These are phyloP conservation scores for Apotomis betuletana DNA, from an alignment of 2,888 invertebrate species.

Conservation along the genomic window DNA sequence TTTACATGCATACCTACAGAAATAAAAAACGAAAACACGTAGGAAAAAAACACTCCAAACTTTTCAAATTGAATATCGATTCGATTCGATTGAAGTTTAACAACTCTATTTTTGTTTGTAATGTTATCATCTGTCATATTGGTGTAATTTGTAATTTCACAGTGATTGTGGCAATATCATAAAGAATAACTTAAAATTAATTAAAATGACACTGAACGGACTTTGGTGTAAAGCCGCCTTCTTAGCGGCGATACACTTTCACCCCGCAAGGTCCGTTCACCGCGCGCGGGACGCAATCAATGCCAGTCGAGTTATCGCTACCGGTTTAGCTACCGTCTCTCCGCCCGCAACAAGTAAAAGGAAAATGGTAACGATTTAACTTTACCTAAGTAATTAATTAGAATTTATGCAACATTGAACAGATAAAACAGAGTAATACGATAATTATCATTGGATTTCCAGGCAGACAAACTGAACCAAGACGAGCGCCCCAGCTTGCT, in stretches of 20 bases:
- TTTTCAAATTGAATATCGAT: slow-evolving; percentile 19
- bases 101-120: not conserved
- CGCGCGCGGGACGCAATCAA: slow-evolving; percentile 65
- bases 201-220: slow-evolving; percentile 45
- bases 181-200: not conserved
- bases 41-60: not conserved
- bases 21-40: slow-evolving; percentile 20
- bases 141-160: not conserved
- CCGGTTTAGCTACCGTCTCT: slow-evolving; percentile 61
- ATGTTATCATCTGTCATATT: slow-evolving; percentile 14
- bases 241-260: slow-evolving; percentile 76
- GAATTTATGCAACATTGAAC: no score
- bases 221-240: slow-evolving; percentile 56
- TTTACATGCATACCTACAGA: not conserved
- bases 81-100: slow-evolving; percentile 18
- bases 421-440: slow-evolving; percentile 5
- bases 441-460: slow-evolving; percentile 44
- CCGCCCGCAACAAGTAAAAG: slow-evolving; percentile 62
- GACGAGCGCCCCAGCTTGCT: slow-evolving; percentile 87
- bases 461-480: slow-evolving; percentile 88
- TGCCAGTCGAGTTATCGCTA: slow-evolving; percentile 57
- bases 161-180: not conserved
- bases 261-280: slow-evolving; percentile 62
- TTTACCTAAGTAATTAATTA: not conserved
- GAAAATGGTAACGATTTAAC: slow-evolving; percentile 70